These are phyloP conservation scores for Bombus waltoni DNA, from an alignment of 1,140 invertebrate genomes.

Conservation along the genomic window DNA sequence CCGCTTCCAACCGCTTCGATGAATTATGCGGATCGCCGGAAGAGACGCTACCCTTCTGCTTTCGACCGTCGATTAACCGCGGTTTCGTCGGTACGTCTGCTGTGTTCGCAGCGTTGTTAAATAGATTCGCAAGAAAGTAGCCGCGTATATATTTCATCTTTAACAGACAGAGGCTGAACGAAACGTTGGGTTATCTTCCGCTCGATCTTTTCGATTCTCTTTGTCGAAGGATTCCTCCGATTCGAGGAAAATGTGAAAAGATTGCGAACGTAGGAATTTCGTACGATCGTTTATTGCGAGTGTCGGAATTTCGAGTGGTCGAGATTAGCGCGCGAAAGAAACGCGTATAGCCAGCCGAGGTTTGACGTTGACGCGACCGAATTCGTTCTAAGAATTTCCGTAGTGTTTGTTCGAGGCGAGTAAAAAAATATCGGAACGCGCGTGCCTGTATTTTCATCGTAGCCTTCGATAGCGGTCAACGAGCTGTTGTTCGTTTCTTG, in stretches of 20 bases:
- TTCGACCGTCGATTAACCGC: not conserved
- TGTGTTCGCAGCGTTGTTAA: not conserved
- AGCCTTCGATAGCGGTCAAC: no score
- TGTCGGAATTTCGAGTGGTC: not conserved
- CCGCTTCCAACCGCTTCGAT: constrained; percentile 35
- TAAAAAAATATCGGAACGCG: no score
- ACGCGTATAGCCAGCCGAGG: no score
- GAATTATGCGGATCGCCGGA: constrained; percentile 39
- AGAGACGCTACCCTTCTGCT: not conserved
- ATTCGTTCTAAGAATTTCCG: no score
- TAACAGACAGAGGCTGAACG: no score
- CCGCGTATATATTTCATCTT: not conserved
- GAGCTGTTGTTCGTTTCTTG: no score
- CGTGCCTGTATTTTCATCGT: no score
- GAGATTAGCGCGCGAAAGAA: no score
- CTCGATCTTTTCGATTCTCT: not conserved
- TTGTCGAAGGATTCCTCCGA: not conserved
- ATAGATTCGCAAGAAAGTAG: not conserved
- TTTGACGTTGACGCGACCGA: no score
- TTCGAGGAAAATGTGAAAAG: not conserved
- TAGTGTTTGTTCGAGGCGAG: no score
- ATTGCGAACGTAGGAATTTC: not conserved
- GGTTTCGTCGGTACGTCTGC: not conserved
- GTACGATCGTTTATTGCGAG: not conserved
- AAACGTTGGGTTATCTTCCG: not conserved